Evolutionary conservation across 2,113 vertebrate genomes (phyloP), one percentile per base, ranked within the genome.

Genomic region (Struthio camelus): DNA sequence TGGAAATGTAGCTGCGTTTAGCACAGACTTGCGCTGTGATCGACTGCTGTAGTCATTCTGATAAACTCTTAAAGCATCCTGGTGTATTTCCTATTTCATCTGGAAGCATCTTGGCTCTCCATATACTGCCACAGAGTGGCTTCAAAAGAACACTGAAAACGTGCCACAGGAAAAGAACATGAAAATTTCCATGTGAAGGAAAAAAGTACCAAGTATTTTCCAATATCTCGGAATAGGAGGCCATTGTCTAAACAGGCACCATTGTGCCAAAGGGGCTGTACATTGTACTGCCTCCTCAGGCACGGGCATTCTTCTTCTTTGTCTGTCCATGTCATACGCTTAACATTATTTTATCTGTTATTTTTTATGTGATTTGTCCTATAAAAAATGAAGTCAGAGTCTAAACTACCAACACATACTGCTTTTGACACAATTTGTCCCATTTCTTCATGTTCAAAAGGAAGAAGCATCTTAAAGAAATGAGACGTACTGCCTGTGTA

Each of bases 1-100:
- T 93, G 82, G 94, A 97, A 97, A 96, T 79, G 50, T 83, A 82
- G 92, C 76, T 87, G 93, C 78, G 92, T 95, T 89, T 91, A 67
- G 59, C 89, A 56, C 78, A 90, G 84, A 76, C 72, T 85, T 73
- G 81, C 38, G 66, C 67, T 93, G 83, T 85, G 81, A 87, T 96
- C 89, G 95, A 87, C 61, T 86, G 77, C 76, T 94, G 86, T 50
- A 86, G 86, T 94, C 89, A 36, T 95, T 79, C 46, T 96, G 65
- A 42, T 95, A 87, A 85, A 83, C 70, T 96, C 67, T 36, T 87
- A 66, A 85, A 91, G 77, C 73, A 75, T 97, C 90, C 80, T 84
- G 54, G 40, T 95, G 30, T 94, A 72, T 86, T 86, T 86, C 58
- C 67, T 79, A 36, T 89, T 88, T 92, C n/a, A 89, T 8, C 59